Base-by-base conservation (phyloP, 1,140 invertebrate species). In the Drosophila gunungcola region DNA sequence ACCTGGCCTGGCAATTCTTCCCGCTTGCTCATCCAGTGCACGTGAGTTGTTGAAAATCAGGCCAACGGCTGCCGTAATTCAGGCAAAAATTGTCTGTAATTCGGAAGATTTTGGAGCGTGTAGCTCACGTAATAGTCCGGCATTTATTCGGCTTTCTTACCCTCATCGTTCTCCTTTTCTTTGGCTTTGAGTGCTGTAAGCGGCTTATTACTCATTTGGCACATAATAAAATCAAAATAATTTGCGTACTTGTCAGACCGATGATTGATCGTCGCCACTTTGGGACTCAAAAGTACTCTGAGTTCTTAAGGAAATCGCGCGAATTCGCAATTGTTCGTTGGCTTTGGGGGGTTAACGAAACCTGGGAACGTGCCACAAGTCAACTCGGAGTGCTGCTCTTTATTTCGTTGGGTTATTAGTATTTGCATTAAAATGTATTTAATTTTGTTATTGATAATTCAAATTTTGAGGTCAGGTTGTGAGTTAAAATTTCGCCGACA, bases 101-200 rank as follows among this genome's bases (percentile, higher is more conserved):
- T 74, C 45, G 29, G 2, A 73, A 64, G 56, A 81, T 82, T 73
- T 61, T 82, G 63, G 79, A 82, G 79, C 79, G 79, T 82, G 79
- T 82, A 82, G 68, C 63, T 61, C 79, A 73, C 58, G 68, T 82
- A 82, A 82, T 82, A 48, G 62, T 46, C 42, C 58, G 61, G 62
- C 52, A 39, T 72, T 78, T 82, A 52, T 61, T 85, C 73, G 48
- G 41, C 43, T 38, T 41, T 51, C 49, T 38, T 62, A 13, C 38
- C 62, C 13, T 21, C 25, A 2, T 0, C 58, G 52, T 41, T 21
- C 43, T 32, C 57, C 32, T 46, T 70, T 52, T 70, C 65, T 45
- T 61, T 29, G 54, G 25, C 48, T 52, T 25, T 46, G 16, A 48
- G 54, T 74, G 38, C 42, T 48, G 48, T 25, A 42, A 56, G 41